These are phyloP conservation scores for Nycteola revayana DNA, from an alignment of 2,888 invertebrate species.

Conservation along the genomic window DNA sequence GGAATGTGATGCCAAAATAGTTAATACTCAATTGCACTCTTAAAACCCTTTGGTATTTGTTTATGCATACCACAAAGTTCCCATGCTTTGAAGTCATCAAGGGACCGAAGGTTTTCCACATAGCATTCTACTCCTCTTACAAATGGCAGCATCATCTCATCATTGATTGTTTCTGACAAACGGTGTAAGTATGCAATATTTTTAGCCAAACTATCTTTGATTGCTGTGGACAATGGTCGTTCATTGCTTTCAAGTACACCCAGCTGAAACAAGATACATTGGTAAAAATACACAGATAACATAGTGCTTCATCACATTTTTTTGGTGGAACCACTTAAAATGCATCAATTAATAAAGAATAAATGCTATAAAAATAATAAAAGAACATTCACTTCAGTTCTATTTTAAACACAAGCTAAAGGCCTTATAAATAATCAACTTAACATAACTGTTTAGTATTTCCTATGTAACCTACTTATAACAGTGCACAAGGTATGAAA, in stretches of 20 bases:
- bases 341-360: too few species aligned
- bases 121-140: conserved; percentile 70
- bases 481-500: too few species aligned
- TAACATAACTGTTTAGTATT: too few species aligned
- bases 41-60: conserved; percentile 72
- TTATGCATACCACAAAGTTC: conserved; percentile 66
- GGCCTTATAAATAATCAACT: too few species aligned
- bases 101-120: conserved; percentile 63
- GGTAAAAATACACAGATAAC: not conserved
- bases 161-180: conserved; percentile 68
- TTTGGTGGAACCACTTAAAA: too few species aligned
- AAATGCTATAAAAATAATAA: not conserved
- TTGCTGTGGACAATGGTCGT: conserved; percentile 60
- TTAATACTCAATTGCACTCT: conserved; percentile 73
- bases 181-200: conserved; percentile 70
- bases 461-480: too few species aligned
- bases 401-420: too few species aligned
- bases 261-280: conserved; percentile 57
- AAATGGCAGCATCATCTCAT: conserved; percentile 72
- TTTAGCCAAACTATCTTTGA: conserved; percentile 68
- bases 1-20: conserved; percentile 25
- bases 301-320: not conserved
- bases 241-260: conserved; percentile 70
- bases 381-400: too few species aligned
- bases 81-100: conserved; percentile 77